phyloP scores from a whole-genome alignment of 2,888 invertebrate genomes.

The Philopedon plagiatum region DNA sequence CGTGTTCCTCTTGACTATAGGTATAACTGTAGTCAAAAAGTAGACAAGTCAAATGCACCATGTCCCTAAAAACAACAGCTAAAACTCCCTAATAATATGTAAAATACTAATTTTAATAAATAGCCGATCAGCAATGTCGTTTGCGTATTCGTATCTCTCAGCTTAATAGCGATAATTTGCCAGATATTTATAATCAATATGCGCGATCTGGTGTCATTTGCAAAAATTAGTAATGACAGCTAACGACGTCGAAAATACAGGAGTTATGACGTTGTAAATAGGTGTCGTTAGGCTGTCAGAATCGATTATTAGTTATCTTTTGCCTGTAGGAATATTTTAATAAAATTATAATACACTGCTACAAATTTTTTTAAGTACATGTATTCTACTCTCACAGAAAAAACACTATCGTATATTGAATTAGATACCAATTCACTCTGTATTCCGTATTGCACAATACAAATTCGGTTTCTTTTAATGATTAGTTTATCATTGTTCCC shows the following conservation, averaged over 20 bases:
- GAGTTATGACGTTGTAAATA: slow-evolving; percentile 47
- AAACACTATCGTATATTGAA: too few species aligned
- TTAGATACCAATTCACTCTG: too few species aligned
- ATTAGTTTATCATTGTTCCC: too few species aligned
- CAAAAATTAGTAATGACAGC: slow-evolving; percentile 43
- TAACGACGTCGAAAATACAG: slow-evolving; percentile 20
- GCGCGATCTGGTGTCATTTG: slow-evolving; percentile 44
- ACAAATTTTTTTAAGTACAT: too few species aligned
- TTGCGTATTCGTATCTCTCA: slow-evolving; percentile 30
- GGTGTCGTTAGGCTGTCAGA: slow-evolving; percentile 45
- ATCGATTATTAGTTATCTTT: slow-evolving; percentile 34
- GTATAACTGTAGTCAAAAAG: too few species aligned
- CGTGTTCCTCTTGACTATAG: too few species aligned
- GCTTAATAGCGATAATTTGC: slow-evolving; percentile 44
- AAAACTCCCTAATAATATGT: slow-evolving; percentile 27
- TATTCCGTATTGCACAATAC: too few species aligned
- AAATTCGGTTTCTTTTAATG: too few species aligned
- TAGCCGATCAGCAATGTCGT: slow-evolving; percentile 39
- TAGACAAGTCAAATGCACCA: too few species aligned
- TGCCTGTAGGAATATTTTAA: slow-evolving; percentile 28
- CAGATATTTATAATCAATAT: slow-evolving; percentile 42
- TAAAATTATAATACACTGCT: slow-evolving; percentile 21
- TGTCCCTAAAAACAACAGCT: neutral
- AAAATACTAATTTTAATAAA: slow-evolving; percentile 35
- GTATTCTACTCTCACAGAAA: too few species aligned